Conservation (phyloP, 2,888 invertebrate genomes). For the Pristionchus mayeri region DNA sequence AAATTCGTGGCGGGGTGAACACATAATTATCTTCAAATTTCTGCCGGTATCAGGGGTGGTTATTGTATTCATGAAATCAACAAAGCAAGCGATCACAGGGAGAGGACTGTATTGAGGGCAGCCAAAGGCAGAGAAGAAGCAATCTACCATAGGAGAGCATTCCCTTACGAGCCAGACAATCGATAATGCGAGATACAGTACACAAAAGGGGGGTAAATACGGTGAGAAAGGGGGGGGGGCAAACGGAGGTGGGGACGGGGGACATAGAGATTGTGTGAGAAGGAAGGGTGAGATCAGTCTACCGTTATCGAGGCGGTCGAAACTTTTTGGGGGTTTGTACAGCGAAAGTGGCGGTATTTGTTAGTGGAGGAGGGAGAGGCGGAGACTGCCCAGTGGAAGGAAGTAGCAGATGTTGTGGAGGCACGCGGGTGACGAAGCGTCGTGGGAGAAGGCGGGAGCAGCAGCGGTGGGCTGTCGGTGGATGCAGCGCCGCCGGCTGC, state of each 20-base stretch:
- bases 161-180: slow-evolving; percentile 12
- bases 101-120: not conserved
- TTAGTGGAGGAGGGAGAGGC: not conserved
- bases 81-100: slow-evolving; percentile 29
- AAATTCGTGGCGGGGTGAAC: too few relatives aligned
- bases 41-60: not conserved
- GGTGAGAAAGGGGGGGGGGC: not conserved
- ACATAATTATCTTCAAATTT: not conserved
- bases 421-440: not conserved
- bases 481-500: not conserved
- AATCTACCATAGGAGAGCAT: not conserved
- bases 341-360: slow-evolving; percentile 7
- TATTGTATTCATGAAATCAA: slow-evolving; percentile 13
- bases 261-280: not conserved
- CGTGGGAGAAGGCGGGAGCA: not conserved
- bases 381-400: not conserved
- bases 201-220: not conserved
- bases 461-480: not conserved
- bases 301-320: not conserved
- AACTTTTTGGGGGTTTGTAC: not conserved
- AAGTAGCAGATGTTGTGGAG: slow-evolving; percentile 5
- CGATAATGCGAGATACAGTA: slow-evolving; percentile 9
- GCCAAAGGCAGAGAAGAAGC: not conserved
- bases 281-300: not conserved
- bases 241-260: not conserved